Base-by-base conservation (phyloP, 2,888 invertebrate genomes). In the Ichneumoninae sp. region DNA sequence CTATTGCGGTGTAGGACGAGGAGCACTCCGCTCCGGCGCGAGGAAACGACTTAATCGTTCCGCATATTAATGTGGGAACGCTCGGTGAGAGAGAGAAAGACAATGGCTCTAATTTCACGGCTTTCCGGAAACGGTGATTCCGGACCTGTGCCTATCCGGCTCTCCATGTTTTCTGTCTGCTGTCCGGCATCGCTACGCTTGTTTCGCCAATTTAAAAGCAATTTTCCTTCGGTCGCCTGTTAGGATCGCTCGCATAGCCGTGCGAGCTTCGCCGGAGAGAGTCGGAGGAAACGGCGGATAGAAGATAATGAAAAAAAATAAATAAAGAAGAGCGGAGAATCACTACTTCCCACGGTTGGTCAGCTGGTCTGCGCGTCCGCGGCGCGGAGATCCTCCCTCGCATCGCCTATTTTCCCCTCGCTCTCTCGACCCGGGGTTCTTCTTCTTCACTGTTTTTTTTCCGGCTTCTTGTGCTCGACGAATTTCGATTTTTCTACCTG, bases 331-430 rank as follows among this genome's bases (percentile, higher is more conserved):
- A 66, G 66, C 83, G 71, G 54, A 54, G 86, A 83, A 87, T 86
- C 88, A 88, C 88, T 87, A 86, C 90, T 93, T 93, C 93, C 93
- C 93, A 93, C 93, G 93, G 90, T 89, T 91, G 93, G 93, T 93
- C 93, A 93, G 93, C 93, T 93, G 93, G 93, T 90, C 91, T 91
- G 86, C 93, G 91, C 86, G 87, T 88, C 81, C 82, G 82, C 66
- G 66, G 79, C 66, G 72, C 50, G 44, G 62, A 52, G 71, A 83
- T 86, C 86, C 83, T 82, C 85, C 82, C 85, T 83, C 83, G 83
- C 80, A 70, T 83, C 76, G 62, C 68, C 77, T 80, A 80, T 72
- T 75, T 88, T 88, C 82, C 88, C 85, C 80, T 72, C 71, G 77
- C 52, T 77, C 70, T 72, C 57, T 44, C 80, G 8, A 60, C 69